Evolutionary conservation across 2,113 vertebrate genomes (phyloP), one percentile per base, ranked within the genome.

Genomic region (Martes martes): DNA sequence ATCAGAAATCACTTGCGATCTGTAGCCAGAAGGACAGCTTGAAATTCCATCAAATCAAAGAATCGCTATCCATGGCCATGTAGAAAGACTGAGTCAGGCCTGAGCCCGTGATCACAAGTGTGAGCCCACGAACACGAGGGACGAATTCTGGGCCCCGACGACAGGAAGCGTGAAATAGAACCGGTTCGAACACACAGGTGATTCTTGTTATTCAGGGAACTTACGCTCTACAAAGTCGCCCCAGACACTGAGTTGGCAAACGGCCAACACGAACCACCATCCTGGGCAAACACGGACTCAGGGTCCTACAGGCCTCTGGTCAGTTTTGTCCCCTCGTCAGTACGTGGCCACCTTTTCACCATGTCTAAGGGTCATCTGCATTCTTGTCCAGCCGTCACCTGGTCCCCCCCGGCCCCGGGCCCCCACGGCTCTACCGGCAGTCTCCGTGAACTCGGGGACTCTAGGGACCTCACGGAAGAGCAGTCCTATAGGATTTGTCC

Each of bases 101-200:
- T 55, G 55, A 55, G 55, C 55, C 55, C 55, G 4, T 52, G 50
- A 52, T 52, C 50, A 2, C 4, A 31, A 3, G 1, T 2, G 63
- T 61, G 1, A 18, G 79, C 52, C 13, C 45, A 16, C 0, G 14
- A 19, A 33, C 6, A 88, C 0, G 18, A 16, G 23, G 26, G 24
- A 7, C 15, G 5, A 33, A 14, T 3, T 74, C n/a, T 13, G 74
- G 74, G 61, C 15, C 65, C 36, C 2, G n/a, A 14, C 7, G 36
- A 33, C 16, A 3, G 2, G 7, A 18, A 33, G 52, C 4, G 4
- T 23, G 47, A 33, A 47, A 31, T 0, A 6, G 71, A 26, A 50
- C 81, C 11, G 0, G 0, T 4, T 10, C 33, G 0, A 24, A 21
- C n/a, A 4, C 6, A 1, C 0, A 0, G 26, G 8, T 4, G 28